Evolutionary conservation across 2,888 invertebrate species (phyloP).

Genomic region (Zygogramma bicolorata): DNA sequence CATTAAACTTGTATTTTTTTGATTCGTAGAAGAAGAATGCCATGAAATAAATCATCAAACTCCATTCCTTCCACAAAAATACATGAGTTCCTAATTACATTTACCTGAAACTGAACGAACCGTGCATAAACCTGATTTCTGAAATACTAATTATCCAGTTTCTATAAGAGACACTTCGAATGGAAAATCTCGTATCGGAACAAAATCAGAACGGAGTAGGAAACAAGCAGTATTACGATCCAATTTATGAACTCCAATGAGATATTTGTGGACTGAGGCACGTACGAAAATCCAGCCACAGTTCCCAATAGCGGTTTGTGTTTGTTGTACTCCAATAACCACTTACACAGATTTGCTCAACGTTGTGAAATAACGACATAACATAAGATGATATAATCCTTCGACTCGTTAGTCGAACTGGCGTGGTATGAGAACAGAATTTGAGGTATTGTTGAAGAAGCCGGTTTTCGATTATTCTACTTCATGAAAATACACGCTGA

Average conservation of each 20-base stretch:
- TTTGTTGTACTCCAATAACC: neutral
- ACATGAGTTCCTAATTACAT: no score
- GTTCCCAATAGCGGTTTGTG: neutral
- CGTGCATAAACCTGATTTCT: neutral
- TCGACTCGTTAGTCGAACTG: no score
- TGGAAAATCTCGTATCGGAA: neutral
- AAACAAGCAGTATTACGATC: neutral
- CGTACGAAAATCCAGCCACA: neutral
- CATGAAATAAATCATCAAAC: no score
- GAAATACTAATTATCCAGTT: neutral
- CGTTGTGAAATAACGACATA: neutral
- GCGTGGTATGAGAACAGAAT: no score
- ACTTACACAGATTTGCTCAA: neutral
- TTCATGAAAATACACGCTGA: no score
- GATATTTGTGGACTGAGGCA: neutral
- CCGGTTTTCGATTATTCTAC: no score
- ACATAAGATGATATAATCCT: neutral
- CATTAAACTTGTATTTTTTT: no score
- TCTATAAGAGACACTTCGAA: neutral
- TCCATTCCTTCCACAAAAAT: no score
- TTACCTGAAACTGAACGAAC: no score
- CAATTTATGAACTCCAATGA: neutral
- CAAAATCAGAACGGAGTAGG: neutral
- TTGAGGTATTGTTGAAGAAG: no score
- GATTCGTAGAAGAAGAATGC: no score